Base-by-base conservation (phyloP, 2,113 vertebrate genomes). In the Falcunculus frontatus region DNA sequence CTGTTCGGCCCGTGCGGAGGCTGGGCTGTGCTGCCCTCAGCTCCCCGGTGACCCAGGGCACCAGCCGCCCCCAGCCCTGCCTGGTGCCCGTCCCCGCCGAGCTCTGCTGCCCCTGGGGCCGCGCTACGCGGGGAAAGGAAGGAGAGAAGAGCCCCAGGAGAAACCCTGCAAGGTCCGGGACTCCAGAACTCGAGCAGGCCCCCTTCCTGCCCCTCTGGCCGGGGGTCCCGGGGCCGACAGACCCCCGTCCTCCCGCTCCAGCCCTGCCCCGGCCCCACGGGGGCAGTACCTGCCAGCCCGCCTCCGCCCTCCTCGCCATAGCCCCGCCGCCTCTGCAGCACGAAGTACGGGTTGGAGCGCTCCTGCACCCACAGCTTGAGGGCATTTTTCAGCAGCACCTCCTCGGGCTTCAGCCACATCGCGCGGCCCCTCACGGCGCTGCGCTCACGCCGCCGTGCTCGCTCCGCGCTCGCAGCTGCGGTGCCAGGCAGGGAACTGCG, bases 381-480 rank as follows among this genome's bases (percentile, higher is more conserved):
- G 27, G 99, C 99, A 97, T 99, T 99, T 98, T 99, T 99, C 94
- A 99, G 98, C 96, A 99, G 97, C 94, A 99, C 98, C 96, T 99
- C 99, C 88, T 99, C 99, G 3, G 99, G 99, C 97, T 98, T 99
- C 93, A 99, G 98, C 99, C 99, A 99, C 99, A 99, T 99, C 70
- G 90, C 94, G 46, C 87, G 87, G 52, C 92, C 63, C 84, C 81
- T 30, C 9, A 46, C 64, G 16, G 84, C 64, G 37, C 85, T 29
- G 12, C 57, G 20, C 62, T 41, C 1, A 94, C 83, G n/a, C 68
- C 84, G 16, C 55, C 60, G 62, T 63, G 85, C 82, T 92, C 81
- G 91, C 63, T 94, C 98, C 98, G 99, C 99, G 98, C 98, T 26
- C 44, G 29, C 52, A 8, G 46, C 62, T 6, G 46, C 53, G 13